Conservation (phyloP, 2,888 invertebrate species). For the Odontocolon sp. region DNA sequence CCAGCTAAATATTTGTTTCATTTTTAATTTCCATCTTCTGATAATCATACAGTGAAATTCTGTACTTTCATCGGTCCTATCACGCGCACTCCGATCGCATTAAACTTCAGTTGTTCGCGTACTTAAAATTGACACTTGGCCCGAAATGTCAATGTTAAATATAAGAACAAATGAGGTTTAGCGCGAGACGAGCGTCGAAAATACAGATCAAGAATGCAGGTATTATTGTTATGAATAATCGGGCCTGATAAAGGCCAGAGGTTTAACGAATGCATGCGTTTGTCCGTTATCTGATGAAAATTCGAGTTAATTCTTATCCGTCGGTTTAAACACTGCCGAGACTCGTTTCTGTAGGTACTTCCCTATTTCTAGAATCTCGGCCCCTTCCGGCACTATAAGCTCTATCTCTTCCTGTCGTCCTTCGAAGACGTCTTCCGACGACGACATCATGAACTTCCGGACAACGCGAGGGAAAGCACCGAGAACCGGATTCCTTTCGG, state of each 20-base stretch:
- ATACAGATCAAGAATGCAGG: too few species aligned
- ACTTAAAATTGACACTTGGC: too few species aligned
- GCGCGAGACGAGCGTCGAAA: too few species aligned
- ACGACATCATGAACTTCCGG: constrained; percentile 31
- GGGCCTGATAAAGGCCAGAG: background rate
- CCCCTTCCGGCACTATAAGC: constrained; percentile 32
- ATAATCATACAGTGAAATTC: too few species aligned
- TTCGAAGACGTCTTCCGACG: constrained; percentile 32
- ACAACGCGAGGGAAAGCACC: constrained; percentile 2
- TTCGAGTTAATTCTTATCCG: constrained; percentile 10
- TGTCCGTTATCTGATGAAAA: background rate
- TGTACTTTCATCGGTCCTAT: too few species aligned
- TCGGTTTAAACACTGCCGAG: constrained; percentile 10
- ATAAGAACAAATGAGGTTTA: too few species aligned
- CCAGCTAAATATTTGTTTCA: too few species aligned
- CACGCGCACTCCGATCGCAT: too few species aligned
- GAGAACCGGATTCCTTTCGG: constrained; percentile 51
- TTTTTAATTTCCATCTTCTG: too few species aligned
- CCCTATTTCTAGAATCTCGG: constrained; percentile 8
- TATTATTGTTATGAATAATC: background rate
- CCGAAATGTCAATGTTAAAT: too few species aligned
- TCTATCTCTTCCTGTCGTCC: constrained; percentile 16
- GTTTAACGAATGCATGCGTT: background rate
- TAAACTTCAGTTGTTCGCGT: too few species aligned
- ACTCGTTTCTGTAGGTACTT: constrained; percentile 28